phyloP scores from a whole-genome alignment of 2,888 invertebrate species.

The Philonicus albiceps region DNA sequence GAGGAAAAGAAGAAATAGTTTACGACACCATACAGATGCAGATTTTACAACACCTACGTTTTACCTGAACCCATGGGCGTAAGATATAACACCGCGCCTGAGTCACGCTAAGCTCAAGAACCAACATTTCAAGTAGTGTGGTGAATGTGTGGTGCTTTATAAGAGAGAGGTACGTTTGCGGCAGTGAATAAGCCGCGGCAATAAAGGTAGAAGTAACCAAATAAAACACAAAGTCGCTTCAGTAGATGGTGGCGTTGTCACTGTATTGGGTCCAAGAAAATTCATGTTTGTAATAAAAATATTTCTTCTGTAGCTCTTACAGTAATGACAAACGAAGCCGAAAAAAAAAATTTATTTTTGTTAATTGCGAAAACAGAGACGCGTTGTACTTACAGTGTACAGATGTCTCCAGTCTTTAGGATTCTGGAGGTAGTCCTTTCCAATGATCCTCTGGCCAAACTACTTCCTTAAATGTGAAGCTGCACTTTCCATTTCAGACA shows the following conservation, averaged over 20 bases:
- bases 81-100: constrained; percentile 18
- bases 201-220: constrained; percentile 12
- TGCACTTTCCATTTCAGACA: constrained; percentile 9
- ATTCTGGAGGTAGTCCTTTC: neutral
- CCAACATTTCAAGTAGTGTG: neutral
- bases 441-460: neutral
- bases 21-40: constrained; percentile 14
- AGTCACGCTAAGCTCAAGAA: constrained; percentile 19
- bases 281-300: constrained; percentile 23
- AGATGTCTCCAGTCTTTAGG: neutral
- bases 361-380: neutral
- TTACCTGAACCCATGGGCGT: constrained; percentile 40
- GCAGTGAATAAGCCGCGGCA: neutral
- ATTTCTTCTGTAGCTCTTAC: constrained; percentile 9
- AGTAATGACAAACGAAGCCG: neutral
- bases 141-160: constrained; percentile 14
- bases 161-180: constrained; percentile 18
- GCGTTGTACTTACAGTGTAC: neutral
- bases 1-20: constrained; percentile 23
- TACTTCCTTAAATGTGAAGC: neutral
- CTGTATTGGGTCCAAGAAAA: constrained; percentile 14
- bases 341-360: neutral
- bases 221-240: neutral
- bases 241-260: neutral
- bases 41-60: constrained; percentile 47